A percentile compares a stretch with the other conserved stretches of the same genome.
phyloP scores from a whole-genome alignment of 2,888 invertebrate genomes.

The Sympetrum striolatum region DNA sequence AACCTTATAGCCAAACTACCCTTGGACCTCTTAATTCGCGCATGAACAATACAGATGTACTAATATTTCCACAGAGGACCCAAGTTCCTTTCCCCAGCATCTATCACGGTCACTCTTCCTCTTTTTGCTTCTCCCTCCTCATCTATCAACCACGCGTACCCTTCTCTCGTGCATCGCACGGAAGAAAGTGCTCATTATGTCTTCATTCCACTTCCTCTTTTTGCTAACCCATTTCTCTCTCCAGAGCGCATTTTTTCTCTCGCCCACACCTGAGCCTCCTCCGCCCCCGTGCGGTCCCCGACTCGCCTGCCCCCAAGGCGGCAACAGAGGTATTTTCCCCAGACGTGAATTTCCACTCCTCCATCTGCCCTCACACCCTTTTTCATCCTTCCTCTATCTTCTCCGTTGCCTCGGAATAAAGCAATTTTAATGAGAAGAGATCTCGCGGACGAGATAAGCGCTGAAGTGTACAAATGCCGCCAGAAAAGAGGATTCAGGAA shows the following conservation, averaged over 20 bases:
- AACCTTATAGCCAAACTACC: too few relatives aligned
- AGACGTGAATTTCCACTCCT: neutral
- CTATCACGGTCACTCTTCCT: neutral
- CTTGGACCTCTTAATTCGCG: too few relatives aligned
- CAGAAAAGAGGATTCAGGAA: constrained; percentile 2
- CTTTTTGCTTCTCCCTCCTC: neutral
- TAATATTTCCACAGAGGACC: too few relatives aligned
- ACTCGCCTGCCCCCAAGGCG: neutral
- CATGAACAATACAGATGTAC: too few relatives aligned
- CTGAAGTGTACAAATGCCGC: constrained; percentile 10
- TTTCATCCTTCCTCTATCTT: neutral
- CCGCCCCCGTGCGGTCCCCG: neutral
- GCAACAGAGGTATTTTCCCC: neutral
- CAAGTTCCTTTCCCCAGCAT: neutral
- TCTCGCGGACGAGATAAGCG: neutral
- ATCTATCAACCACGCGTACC: neutral
- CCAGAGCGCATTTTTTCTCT: neutral
- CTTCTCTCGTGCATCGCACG: neutral
- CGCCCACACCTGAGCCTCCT: neutral
- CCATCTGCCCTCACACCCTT: neutral
- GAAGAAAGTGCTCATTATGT: constrained; percentile 9
- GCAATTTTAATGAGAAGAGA: constrained; percentile 28
- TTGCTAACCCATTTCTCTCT: constrained; percentile 19
- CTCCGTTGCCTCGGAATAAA: neutral
- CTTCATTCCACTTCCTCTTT: constrained; percentile 15